phyloP scores from a whole-genome alignment of 1,140 invertebrate genomes.

The Nasonia vitripennis region DNA sequence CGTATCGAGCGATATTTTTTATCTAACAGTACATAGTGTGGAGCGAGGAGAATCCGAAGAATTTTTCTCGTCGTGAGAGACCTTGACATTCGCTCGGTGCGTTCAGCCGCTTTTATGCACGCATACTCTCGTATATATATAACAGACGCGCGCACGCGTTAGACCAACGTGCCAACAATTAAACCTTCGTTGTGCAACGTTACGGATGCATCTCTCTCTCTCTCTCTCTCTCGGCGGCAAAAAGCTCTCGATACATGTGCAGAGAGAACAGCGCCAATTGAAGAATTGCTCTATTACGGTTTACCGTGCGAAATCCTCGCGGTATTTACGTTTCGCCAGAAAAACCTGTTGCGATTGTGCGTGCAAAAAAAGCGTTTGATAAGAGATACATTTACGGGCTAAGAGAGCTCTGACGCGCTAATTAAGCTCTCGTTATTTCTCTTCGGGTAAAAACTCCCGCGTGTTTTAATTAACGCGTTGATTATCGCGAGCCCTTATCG shows the following conservation, averaged over 20 bases:
- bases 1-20: background rate
- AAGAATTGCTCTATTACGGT: too few relatives aligned
- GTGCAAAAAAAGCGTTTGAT: too few relatives aligned
- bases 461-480: background rate
- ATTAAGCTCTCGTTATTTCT: background rate
- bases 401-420: background rate
- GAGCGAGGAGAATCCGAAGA: background rate
- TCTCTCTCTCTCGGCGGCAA: background rate
- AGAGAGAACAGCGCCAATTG: too few relatives aligned
- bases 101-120: background rate
- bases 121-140: background rate
- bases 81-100: slow-evolving; percentile 26
- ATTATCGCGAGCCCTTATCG: background rate
- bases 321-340: too few relatives aligned
- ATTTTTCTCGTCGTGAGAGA: background rate
- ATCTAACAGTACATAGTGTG: background rate
- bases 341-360: too few relatives aligned
- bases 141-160: background rate
- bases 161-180: slow-evolving; percentile 5
- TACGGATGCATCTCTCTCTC: background rate
- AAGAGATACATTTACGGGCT: background rate
- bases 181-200: background rate
- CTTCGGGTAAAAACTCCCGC: too few relatives aligned
- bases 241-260: background rate
- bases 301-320: too few relatives aligned